phyloP scores from a whole-genome alignment of 1,140 invertebrate genomes.

The Ericerus pela region DNA sequence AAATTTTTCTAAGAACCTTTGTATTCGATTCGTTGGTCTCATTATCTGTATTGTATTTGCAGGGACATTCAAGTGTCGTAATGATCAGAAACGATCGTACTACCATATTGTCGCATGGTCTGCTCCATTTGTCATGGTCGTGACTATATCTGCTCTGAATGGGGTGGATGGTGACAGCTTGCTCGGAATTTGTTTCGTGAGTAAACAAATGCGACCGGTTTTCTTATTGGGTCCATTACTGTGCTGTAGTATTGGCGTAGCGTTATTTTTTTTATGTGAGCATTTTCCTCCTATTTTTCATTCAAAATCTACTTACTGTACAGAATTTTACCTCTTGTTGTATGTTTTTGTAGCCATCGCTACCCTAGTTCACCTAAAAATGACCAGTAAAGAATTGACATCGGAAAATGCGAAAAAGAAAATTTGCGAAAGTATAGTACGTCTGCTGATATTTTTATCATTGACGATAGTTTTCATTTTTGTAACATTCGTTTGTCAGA shows the following conservation, averaged over 20 bases:
- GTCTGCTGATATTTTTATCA: conserved; percentile 52
- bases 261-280: background rate
- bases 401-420: conserved; percentile 62
- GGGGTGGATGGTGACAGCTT: conserved; percentile 87
- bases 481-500: conserved; percentile 63
- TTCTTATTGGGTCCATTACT: conserved; percentile 66
- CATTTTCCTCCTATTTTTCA: background rate
- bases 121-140: conserved; percentile 73
- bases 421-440: conserved; percentile 65
- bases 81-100: conserved; percentile 81
- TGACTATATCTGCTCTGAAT: conserved; percentile 75
- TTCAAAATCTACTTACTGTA: background rate
- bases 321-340: conserved; percentile 6
- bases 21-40: no score
- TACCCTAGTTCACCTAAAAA: conserved; percentile 56
- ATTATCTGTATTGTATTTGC: conserved; percentile 22
- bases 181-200: conserved; percentile 82
- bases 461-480: conserved; percentile 47
- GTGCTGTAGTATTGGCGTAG: conserved; percentile 36
- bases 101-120: conserved; percentile 94
- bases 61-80: conserved; percentile 68
- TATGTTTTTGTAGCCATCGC: conserved; percentile 35
- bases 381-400: conserved; percentile 64
- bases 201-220: conserved; percentile 52
- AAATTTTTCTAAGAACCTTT: no score